These are phyloP conservation scores for Sesia bembeciformis DNA, from an alignment of 2,888 invertebrate species.

Conservation along the genomic window DNA sequence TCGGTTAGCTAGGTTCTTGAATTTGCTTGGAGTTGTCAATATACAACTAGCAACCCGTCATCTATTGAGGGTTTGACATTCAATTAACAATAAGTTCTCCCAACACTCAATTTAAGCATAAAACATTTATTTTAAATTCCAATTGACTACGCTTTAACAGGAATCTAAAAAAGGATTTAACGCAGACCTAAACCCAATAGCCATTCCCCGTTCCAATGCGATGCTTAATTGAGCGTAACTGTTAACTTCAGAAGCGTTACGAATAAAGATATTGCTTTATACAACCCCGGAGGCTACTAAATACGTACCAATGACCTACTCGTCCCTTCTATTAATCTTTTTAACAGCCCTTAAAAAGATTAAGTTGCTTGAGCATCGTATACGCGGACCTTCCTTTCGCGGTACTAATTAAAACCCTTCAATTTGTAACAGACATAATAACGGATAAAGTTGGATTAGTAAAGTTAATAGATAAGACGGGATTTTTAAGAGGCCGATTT, in stretches of 20 bases:
- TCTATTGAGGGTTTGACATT: too few relatives aligned
- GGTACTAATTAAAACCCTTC: constrained; percentile 34
- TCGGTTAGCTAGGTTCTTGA: too few relatives aligned
- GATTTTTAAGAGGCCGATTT: too few relatives aligned
- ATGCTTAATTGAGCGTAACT: constrained; percentile 30
- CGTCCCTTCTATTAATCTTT: constrained; percentile 54
- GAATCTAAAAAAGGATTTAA: background rate
- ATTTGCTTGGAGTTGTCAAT: too few relatives aligned
- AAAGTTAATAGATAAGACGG: background rate
- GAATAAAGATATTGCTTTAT: constrained; percentile 23
- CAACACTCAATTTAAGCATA: too few relatives aligned
- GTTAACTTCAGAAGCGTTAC: constrained; percentile 22
- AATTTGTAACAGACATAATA: constrained; percentile 14
- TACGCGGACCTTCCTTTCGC: constrained; percentile 20
- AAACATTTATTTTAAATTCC: too few relatives aligned
- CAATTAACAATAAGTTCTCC: too few relatives aligned
- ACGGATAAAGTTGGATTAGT: constrained; percentile 9
- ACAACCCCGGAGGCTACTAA: constrained; percentile 45
- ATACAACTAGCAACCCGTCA: too few relatives aligned
- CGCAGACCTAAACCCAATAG: constrained; percentile 13
- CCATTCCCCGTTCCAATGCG: constrained; percentile 18
- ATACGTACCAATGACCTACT: constrained; percentile 45
- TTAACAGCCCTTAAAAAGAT: constrained; percentile 46
- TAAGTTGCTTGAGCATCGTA: constrained; percentile 18
- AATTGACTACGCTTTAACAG: too few relatives aligned